phyloP scores from a whole-genome alignment of 1,140 invertebrate genomes.

The Sycophila sp. region DNA sequence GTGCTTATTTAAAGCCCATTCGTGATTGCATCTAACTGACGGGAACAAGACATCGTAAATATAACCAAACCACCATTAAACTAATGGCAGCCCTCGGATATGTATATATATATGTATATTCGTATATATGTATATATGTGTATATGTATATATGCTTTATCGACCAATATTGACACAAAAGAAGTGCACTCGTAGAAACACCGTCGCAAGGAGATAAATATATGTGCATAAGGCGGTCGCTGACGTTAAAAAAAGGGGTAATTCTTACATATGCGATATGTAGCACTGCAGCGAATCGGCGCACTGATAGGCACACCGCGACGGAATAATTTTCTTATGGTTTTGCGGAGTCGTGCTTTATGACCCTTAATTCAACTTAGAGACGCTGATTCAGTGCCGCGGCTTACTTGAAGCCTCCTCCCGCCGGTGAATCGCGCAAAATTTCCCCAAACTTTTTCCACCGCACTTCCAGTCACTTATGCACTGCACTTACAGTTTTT shows the following conservation, averaged over 20 bases:
- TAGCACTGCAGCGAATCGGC: too few species aligned
- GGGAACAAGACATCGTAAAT: slow-evolving; percentile 9
- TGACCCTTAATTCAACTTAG: slow-evolving; percentile 24
- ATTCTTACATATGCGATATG: background rate
- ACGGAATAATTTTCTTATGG: slow-evolving; percentile 24
- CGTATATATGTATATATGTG: background rate
- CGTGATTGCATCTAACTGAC: slow-evolving; percentile 15
- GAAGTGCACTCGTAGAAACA: background rate
- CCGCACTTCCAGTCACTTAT: background rate
- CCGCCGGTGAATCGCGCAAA: background rate
- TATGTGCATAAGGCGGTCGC: background rate
- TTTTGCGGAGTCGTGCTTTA: slow-evolving; percentile 2
- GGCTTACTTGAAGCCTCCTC: background rate
- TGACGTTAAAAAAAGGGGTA: background rate
- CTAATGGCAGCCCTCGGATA: background rate
- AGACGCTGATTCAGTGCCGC: slow-evolving; percentile 5
- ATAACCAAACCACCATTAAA: background rate
- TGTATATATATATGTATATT: background rate
- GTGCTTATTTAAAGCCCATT: slow-evolving; percentile 15
- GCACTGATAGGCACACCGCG: background rate
- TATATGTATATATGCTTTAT: background rate
- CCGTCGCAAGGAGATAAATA: slow-evolving; percentile 13
- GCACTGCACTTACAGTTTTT: too few species aligned
- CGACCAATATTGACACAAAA: slow-evolving; percentile 1
- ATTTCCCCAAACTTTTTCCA: slow-evolving; percentile 4